Base-by-base conservation (phyloP, 1,140 invertebrate genomes). In the Fopius arisanus region DNA sequence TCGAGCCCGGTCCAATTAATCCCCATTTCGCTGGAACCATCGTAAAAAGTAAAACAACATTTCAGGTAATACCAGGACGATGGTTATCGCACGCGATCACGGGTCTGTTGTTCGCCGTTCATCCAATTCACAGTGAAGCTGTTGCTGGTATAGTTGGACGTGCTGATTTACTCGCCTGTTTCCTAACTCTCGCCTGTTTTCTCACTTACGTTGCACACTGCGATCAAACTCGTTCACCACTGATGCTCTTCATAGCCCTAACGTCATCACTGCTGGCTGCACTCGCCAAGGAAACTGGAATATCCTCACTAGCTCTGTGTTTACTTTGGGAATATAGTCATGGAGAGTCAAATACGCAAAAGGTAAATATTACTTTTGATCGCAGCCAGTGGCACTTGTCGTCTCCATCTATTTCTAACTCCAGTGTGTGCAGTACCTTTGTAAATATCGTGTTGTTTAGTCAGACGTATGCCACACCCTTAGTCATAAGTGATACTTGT, bases 51-150 rank as follows among this genome's bases (percentile, higher is more conserved):
- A 21, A 51, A 51, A 51, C 9, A 51, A 51, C 33, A 29, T 40
- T 78, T 81, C 79, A 87, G 84, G 86, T 94, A 40, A 90, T 92
- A 65, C 88, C 88, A 68, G 87, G 89, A 77, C 90, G 89, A 71
- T 90, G 89, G 79, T 88, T 93, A 82, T 91, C 93, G 7, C 91
- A 93, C 12, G 91, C 93, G 66, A 89, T 96, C 16, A 92, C 96
- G 0, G 95, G 96, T 1, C 86, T 97, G 1, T 89, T 97, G 26
- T 99, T 99, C 89, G 96, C 97, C 41, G 93, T 95, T 0, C 98
- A 99, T 89, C 98, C 98, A 16, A 93, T 99, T 77, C 98, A 99
- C 87, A 96, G 95, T 29, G 97, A 99, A 88, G 96, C 97, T 0
- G 97, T 99, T 6, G 96, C 97, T 10, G 96, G 96, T n/a, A 92